Evolutionary conservation across 2,888 invertebrate species (phyloP), one percentile per base, ranked within the genome.

Genomic region (Hylaea fasciaria): DNA sequence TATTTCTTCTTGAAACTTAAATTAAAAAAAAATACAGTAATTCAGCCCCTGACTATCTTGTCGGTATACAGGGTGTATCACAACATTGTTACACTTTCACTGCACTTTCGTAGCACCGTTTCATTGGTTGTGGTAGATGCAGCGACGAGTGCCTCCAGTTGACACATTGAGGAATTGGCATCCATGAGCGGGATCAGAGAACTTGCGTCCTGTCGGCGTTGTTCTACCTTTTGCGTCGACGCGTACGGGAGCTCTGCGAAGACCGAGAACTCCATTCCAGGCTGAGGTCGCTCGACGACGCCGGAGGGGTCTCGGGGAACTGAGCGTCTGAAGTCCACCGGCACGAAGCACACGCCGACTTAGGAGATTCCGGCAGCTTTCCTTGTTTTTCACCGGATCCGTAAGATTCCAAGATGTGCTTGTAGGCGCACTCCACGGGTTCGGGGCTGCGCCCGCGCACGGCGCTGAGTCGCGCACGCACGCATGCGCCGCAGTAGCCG

Each of bases 291-390:
- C 89, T 90, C 0, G 85, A 82, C 1, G 91, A 91, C 0, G 86
- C 81, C 32, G 89, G 90, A n/a, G 90, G 91, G 10, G 89, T 87
- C 70, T 92, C 92, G 10, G 87, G 90, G 66, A 92, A 92, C 78
- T 92, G 91, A 4, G 91, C 92, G 65, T 91, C 83, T 0, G 92
- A 92, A 0, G 92, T 92, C 92, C 92, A 92, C 13, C 92, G 82
- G 57, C 92, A 92, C 28, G 91, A 89, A 41, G 81, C 89, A 65
- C 92, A 92, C 5, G 74, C 82, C 8, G 86, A 74, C 63, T 87
- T 87, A 0, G 87, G 83, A 0, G 83, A 72, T 39, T 87, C 85
- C 10, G 80, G 80, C 39, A 81, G 57, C 63, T 86, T 89, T 40
- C 76, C 82, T 0, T 75, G 71, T 5, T 76, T 76, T 16, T 62